Evolutionary conservation across 2,797 vertebrate species (phyloP), one percentile per base, ranked within the genome.

Genomic region (Pipistrellus kuhlii): DNA sequence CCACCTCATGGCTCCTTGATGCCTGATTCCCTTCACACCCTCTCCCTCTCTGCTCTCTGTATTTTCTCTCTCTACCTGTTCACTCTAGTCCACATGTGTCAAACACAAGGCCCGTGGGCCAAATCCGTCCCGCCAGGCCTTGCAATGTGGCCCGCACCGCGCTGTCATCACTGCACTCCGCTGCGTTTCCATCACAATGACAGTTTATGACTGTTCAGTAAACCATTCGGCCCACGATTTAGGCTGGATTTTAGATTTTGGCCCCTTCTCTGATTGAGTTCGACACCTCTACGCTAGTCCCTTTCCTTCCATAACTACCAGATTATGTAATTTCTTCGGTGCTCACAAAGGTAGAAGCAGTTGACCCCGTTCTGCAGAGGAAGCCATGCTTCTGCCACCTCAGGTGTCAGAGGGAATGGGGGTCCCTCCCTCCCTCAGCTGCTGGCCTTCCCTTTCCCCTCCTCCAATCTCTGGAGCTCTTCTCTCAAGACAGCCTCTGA

Each of bases 301-400:
- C 27, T 71, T 21, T 83, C 41, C 27, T 93, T 83, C 30, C 21
- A 30, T 27, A 64, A 35, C 62, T 48, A 25, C 76, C 46, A 93
- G 57, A 15, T 71, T 76, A 55, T 71, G 72, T 73, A 81, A 86
- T 86, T 85, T 64, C 88, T 44, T 14, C 32, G 59, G 48, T 55
- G 20, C 27, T 35, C 64, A 48, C 0, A 0, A 78, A 75, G 76
- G 30, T 84, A 69, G 32, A 53, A 35, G 57, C 23, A 68, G 5
- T 21, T 78, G 78, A 84, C n/a, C n/a, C 59, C 66, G 18, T 77
- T 87, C 64, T 96, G 80, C 55, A 73, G 62, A 51, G 68, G 80
- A 77, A 59, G 41, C 48, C 21, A 69, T 14, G 11, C 14, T 82
- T 55, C 72, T 75, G 55, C 44, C 35, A 17, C 44, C 20, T 23